Evolutionary conservation across 2,113 vertebrate species (phyloP).

Genomic region (Macrotis lagotis): DNA sequence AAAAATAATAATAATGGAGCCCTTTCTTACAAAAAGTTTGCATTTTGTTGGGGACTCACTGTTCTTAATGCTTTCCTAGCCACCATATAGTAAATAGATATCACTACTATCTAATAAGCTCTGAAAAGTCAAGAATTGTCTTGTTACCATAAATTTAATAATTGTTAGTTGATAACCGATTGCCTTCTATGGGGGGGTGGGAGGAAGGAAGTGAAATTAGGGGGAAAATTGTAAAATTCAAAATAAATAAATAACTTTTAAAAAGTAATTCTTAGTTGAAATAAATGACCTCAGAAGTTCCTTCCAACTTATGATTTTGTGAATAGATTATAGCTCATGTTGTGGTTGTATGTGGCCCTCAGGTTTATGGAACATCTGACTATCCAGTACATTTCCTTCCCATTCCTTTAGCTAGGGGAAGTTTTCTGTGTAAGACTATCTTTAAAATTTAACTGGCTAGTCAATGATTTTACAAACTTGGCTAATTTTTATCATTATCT

Average conservation of each 20-base stretch:
- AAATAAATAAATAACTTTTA: too few relatives aligned
- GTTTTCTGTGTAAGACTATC: not conserved
- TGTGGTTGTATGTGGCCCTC: not conserved
- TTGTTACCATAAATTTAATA: not conserved
- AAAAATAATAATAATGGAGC: too few relatives aligned
- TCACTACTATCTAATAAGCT: not conserved
- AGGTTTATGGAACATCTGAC: not conserved
- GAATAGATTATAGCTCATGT: not conserved
- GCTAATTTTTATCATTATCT: not conserved
- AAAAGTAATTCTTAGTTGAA: not conserved
- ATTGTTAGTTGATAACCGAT: not conserved
- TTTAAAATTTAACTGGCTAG: not conserved
- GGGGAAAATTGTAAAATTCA: too few relatives aligned
- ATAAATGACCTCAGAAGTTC: not conserved
- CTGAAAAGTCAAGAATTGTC: not conserved
- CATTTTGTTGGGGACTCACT: too few relatives aligned
- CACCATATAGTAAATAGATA: not conserved
- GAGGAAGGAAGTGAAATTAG: too few relatives aligned
- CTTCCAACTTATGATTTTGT: not conserved
- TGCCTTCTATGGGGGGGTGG: too few relatives aligned
- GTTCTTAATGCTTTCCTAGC: too few relatives aligned
- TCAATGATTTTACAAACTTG: not conserved
- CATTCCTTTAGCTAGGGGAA: not conserved
- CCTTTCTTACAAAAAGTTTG: too few relatives aligned
- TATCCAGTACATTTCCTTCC: not conserved